These are phyloP conservation scores for Nylanderia fulva DNA, from an alignment of 1,140 invertebrate species.

Conservation along the genomic window DNA sequence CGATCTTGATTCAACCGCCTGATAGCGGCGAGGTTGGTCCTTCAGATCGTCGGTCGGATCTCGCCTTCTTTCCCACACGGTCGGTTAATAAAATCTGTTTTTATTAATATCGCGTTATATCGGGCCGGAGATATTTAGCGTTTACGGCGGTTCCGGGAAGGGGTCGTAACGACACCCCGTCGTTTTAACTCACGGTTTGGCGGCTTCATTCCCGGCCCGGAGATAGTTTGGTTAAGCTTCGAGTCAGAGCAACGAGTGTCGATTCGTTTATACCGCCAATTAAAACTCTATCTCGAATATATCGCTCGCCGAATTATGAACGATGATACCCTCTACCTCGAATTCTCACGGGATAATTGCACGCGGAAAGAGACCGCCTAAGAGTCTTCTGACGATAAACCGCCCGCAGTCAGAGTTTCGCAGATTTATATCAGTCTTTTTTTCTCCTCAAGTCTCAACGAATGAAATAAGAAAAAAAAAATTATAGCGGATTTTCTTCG, in stretches of 20 bases:
- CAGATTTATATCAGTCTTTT: background rate
- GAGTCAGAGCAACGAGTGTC: background rate
- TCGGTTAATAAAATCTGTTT: slow-evolving; percentile 58
- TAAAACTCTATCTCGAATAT: slow-evolving; percentile 32
- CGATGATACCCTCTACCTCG: background rate
- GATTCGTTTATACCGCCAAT: slow-evolving; percentile 29
- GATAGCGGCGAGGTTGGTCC: slow-evolving; percentile 6
- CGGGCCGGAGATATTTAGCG: slow-evolving; percentile 16
- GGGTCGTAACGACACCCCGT: slow-evolving; percentile 25
- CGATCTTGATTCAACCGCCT: background rate
- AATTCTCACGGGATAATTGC: slow-evolving; percentile 52
- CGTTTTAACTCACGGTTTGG: background rate
- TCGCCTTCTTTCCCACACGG: slow-evolving; percentile 43
- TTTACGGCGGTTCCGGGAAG: slow-evolving; percentile 48
- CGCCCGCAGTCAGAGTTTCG: background rate
- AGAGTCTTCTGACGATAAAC: background rate
- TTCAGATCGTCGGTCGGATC: too few species aligned
- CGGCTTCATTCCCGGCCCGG: background rate
- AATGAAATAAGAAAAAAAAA: too few species aligned
- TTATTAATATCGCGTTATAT: slow-evolving; percentile 67
- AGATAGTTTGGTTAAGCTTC: background rate
- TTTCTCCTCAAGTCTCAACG: background rate
- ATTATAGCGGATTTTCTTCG: too few species aligned
- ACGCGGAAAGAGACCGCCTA: slow-evolving; percentile 8
- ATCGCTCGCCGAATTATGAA: background rate